Conservation (phyloP, 2,113 vertebrate species). For the Gobiocypris rarus region DNA sequence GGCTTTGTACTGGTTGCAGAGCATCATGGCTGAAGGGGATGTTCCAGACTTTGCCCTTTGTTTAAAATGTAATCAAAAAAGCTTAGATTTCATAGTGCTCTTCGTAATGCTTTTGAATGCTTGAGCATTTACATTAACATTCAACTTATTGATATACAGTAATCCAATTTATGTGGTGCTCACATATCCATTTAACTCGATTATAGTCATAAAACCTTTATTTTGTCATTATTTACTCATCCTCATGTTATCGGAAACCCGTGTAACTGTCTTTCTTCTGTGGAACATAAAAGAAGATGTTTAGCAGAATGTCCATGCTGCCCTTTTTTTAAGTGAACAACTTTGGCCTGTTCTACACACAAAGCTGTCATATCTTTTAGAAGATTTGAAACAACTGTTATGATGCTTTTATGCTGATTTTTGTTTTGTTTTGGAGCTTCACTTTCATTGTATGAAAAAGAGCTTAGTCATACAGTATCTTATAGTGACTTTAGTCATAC, state of each 20-base stretch:
- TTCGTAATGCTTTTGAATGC: background rate
- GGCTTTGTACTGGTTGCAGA: constrained; percentile 43
- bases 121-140: constrained; percentile 8
- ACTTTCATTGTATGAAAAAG: background rate
- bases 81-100: background rate
- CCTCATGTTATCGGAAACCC: background rate
- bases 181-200: constrained; percentile 3
- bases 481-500: too few relatives aligned
- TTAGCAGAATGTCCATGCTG: background rate
- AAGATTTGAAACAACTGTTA: background rate
- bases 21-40: constrained; percentile 58
- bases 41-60: constrained; percentile 37
- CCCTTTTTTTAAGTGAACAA: background rate
- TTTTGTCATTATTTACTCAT: constrained; percentile 10
- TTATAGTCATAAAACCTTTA: constrained; percentile 7
- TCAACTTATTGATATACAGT: constrained; percentile 22
- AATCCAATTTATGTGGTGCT: background rate
- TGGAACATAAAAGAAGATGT: background rate
- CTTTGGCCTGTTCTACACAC: background rate
- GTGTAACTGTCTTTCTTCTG: background rate
- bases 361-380: background rate
- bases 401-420: background rate
- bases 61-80: constrained; percentile 2
- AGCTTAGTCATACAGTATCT: too few relatives aligned
- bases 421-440: background rate